A percentile compares a stretch with the other conserved stretches of the same genome.
Conservation (phyloP, 2,113 vertebrate genomes). For the Thamnophis sirtalis region DNA sequence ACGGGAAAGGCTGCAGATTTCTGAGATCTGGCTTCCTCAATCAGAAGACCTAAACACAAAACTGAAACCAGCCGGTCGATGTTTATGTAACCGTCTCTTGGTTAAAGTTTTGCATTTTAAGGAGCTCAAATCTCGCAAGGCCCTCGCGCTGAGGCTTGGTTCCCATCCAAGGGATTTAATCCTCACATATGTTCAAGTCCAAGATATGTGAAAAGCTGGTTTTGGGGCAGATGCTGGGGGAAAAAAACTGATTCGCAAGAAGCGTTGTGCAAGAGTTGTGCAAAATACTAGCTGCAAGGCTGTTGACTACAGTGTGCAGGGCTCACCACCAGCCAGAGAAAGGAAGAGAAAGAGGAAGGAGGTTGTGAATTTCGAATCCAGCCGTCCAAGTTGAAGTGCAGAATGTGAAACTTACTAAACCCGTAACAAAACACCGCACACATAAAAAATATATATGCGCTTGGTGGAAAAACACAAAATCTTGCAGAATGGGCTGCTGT, state of each 20-base stretch:
- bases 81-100: background rate
- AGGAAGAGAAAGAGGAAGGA: background rate
- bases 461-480: background rate
- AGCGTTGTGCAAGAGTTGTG: background rate
- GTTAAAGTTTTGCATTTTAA: background rate
- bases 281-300: background rate
- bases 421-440: background rate
- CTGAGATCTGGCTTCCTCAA: background rate
- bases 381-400: background rate
- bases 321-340: background rate
- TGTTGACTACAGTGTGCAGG: background rate
- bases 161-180: background rate
- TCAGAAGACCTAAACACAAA: background rate
- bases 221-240: background rate
- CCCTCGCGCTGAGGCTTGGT: background rate
- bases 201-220: background rate
- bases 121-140: background rate
- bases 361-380: background rate
- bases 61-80: background rate
- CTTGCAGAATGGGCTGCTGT: background rate
- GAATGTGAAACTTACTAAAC: background rate
- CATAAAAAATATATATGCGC: accelerated
- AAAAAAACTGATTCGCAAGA: background rate
- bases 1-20: background rate
- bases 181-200: background rate